Evolutionary conservation across 2,888 invertebrate genomes (phyloP).

Genomic region (Auanema freiburgensis): DNA sequence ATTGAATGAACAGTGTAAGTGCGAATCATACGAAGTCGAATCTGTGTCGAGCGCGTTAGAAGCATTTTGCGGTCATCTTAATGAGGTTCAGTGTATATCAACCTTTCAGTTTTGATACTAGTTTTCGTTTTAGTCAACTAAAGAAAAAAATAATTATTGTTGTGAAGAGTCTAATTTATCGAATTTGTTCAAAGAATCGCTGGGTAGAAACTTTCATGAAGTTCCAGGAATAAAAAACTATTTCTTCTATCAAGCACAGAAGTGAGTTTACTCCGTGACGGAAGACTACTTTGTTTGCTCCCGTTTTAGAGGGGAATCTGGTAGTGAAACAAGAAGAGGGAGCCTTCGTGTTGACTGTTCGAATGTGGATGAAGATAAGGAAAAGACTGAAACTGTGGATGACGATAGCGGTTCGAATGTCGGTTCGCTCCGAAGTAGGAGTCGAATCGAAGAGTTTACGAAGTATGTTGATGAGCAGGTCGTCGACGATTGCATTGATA

Average conservation of each 20-base stretch:
- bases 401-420: slow-evolving; percentile 1
- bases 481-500: background rate
- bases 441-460: too few relatives aligned
- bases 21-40: slow-evolving; percentile 27
- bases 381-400: slow-evolving; percentile 8
- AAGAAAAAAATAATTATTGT: slow-evolving; percentile 9
- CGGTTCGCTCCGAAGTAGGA: too few relatives aligned
- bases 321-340: background rate
- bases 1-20: slow-evolving; percentile 23
- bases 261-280: background rate
- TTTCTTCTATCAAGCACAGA: slow-evolving; percentile 22
- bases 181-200: slow-evolving; percentile 26
- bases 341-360: too few relatives aligned
- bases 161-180: slow-evolving; percentile 30
- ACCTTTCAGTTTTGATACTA: too few relatives aligned
- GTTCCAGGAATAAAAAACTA: slow-evolving; percentile 25
- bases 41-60: slow-evolving; percentile 25
- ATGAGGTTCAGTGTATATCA: background rate
- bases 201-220: slow-evolving; percentile 22
- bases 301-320: background rate
- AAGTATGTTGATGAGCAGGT: background rate
- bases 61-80: slow-evolving; percentile 32
- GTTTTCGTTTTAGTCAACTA: background rate
- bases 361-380: background rate
- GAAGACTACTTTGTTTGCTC: background rate